phyloP scores from a whole-genome alignment of 2,113 vertebrate species.

The Phrynocephalus versicolor region DNA sequence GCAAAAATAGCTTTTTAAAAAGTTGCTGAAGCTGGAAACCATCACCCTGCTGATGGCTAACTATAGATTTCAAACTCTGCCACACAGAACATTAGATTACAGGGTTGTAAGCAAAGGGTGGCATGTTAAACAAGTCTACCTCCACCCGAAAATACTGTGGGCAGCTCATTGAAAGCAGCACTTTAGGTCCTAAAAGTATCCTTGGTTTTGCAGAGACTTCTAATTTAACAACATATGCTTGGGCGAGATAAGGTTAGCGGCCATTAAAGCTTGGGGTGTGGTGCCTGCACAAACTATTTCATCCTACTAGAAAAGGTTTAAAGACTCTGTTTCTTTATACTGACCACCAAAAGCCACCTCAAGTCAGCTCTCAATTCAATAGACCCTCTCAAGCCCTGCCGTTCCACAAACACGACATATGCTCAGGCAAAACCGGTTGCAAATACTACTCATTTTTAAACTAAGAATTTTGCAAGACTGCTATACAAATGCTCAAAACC shows the following conservation, averaged over 20 bases:
- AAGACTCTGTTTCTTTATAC: neutral
- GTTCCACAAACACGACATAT: neutral
- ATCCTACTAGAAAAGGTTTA: neutral
- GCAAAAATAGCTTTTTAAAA: constrained; percentile 16
- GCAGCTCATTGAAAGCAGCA: neutral
- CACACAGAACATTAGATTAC: constrained; percentile 7
- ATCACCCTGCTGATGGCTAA: neutral
- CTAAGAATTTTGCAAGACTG: neutral
- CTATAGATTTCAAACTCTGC: constrained; percentile 16
- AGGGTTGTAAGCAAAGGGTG: neutral
- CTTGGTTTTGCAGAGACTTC: constrained; percentile 37
- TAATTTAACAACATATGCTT: neutral
- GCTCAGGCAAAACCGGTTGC: neutral
- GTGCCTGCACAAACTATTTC: neutral
- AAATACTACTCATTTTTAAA: neutral
- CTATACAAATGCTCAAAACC: neutral
- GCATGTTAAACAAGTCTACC: neutral
- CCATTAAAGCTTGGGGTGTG: constrained; percentile 52
- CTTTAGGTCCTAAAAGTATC: constrained; percentile 12
- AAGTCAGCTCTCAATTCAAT: neutral
- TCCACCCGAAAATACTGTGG: neutral
- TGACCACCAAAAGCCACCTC: neutral
- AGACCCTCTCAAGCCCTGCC: neutral
- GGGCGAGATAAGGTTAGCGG: constrained; percentile 47
- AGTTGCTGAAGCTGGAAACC: constrained; percentile 8